Evolutionary conservation across 2,888 invertebrate species (phyloP).

Genomic region (Watsonalla cultraria): DNA sequence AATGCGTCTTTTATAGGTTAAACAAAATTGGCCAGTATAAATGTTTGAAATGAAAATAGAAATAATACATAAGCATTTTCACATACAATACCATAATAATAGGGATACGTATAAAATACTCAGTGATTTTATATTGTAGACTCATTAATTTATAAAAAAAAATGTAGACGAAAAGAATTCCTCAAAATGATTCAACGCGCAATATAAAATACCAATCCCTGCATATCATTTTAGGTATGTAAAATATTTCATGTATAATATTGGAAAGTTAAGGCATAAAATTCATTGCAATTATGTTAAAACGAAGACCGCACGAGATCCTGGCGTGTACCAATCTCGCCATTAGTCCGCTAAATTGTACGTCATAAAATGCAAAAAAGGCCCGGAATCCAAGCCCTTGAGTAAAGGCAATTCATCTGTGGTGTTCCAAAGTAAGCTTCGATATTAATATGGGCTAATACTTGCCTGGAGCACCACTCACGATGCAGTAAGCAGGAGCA

Average conservation of each 20-base stretch:
- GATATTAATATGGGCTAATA: slow-evolving; percentile 7
- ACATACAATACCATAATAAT: too few species aligned
- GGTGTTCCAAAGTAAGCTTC: slow-evolving; percentile 2
- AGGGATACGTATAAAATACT: too few species aligned
- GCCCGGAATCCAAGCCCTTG: slow-evolving; percentile 29
- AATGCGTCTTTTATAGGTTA: slow-evolving; percentile 17
- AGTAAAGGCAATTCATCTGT: not conserved
- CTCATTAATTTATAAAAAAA: too few species aligned
- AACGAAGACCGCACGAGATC: slow-evolving; percentile 36
- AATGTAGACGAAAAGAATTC: too few species aligned
- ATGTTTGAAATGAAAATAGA: too few species aligned
- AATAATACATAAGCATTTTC: too few species aligned
- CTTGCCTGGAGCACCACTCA: slow-evolving; percentile 20
- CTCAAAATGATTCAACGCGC: not conserved
- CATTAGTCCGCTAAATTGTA: slow-evolving; percentile 57
- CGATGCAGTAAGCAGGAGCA: slow-evolving; percentile 16
- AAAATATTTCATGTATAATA: slow-evolving; percentile 1
- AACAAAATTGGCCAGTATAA: not conserved
- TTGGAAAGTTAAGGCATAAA: slow-evolving; percentile 13
- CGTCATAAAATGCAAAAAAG: slow-evolving; percentile 60
- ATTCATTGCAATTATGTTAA: slow-evolving; percentile 31
- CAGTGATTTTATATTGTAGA: too few species aligned
- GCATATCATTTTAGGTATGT: not conserved
- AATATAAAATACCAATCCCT: slow-evolving; percentile 1
- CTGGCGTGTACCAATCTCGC: slow-evolving; percentile 50